A percentile compares a stretch with the other conserved stretches of the same genome.
Evolutionary conservation across 2,797 vertebrate genomes (phyloP).

Genomic region (Esox lucius): DNA sequence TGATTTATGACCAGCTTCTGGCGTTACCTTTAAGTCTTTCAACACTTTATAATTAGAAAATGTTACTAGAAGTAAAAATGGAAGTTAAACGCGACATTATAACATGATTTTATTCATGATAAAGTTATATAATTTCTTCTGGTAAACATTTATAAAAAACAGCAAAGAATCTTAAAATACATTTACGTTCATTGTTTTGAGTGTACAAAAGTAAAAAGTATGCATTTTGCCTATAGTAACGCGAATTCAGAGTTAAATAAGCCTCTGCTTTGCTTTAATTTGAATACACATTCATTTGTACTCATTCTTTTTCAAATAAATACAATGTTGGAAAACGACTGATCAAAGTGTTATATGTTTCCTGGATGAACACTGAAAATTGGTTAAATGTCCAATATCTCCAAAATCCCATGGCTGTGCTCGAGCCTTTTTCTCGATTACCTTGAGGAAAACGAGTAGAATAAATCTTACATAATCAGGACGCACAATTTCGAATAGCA

Average conservation of each 20-base stretch:
- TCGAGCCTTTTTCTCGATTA: background rate
- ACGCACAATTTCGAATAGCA: background rate
- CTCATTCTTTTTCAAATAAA: background rate
- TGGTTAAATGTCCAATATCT: background rate
- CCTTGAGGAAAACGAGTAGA: background rate
- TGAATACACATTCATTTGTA: background rate
- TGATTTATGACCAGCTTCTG: constrained; percentile 3
- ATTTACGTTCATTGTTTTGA: background rate
- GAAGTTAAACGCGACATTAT: background rate
- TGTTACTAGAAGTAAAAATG: background rate
- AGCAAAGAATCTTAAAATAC: background rate
- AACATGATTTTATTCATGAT: background rate
- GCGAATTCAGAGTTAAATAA: background rate
- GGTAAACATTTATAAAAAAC: background rate
- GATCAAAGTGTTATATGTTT: background rate
- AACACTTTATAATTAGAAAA: background rate
- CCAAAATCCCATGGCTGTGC: background rate
- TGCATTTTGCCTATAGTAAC: too few species aligned
- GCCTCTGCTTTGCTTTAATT: background rate
- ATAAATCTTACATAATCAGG: background rate
- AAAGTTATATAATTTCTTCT: background rate
- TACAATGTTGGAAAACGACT: background rate
- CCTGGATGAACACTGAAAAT: background rate
- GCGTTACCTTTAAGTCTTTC: background rate
- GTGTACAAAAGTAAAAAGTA: background rate